Base-by-base conservation (phyloP, 2,113 vertebrate species). In the Atractosteus spatula region DNA sequence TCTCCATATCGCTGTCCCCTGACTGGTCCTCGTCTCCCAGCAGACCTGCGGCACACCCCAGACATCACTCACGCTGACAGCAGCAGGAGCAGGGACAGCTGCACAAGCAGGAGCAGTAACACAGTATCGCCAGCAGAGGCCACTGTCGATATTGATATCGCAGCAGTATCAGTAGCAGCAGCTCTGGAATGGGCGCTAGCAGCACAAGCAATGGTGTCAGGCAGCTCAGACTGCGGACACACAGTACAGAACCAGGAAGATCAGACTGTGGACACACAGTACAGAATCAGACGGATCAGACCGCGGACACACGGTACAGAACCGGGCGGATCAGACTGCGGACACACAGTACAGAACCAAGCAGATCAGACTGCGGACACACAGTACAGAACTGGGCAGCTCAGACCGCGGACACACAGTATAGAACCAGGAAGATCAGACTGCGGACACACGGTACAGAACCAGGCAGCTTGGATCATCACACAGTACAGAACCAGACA, bases 1-100 rank as follows among this genome's bases (percentile, higher is more conserved):
- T 70, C 13, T 2, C 64, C 41, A 10, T 14, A 11, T 78, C 56
- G 0, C 0, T 10, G 0, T 78, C 75, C 13, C 71, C 80, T 6
- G 81, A 85, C 13, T 44, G 16, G 5, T 76, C 14, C 0, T 41
- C 7, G 11, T 42, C 1, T 6, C 29, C 0, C n/a, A 43, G 54
- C 2, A 45, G 16, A 6, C 71, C 77, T 78, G 64, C 47, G 57
- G 29, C 29, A 29, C 29, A 13, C 56, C 11, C 68, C 0, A 70
- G 17, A 71, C 16, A 66, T 29, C 51, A 75, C 8, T 13, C 12
- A 12, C 59, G 11, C 59, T 7, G n/a, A 29, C 29, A 5, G 47
- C 47, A 51, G 47, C 47, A 51, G 10, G 29, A 29, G 29, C 29
- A 29, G 29, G 29, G 29, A 29, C 29, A 29, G 29, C 29, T 29